Evolutionary conservation across 2,888 invertebrate genomes (phyloP).

Genomic region (Melangyna quadrimaculata): DNA sequence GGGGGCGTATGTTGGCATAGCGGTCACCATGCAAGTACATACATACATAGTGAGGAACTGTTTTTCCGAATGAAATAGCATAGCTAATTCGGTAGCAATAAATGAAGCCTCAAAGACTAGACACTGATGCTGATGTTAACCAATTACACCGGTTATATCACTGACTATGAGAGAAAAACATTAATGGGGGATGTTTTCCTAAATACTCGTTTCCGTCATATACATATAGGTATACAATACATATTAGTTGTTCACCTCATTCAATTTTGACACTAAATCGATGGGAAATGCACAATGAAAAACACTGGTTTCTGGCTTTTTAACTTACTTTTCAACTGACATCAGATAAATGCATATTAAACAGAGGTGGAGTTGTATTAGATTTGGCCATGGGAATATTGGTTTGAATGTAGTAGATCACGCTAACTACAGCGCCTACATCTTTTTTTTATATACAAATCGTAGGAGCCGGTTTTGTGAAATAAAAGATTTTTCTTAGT

Average conservation of each 20-base stretch:
- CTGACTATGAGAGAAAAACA: slow-evolving; percentile 22
- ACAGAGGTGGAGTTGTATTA: neutral
- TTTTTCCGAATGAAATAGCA: slow-evolving; percentile 48
- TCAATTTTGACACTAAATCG: slow-evolving; percentile 62
- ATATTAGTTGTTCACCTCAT: slow-evolving; percentile 48
- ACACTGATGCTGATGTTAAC: slow-evolving; percentile 32
- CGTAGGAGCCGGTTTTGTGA: no score
- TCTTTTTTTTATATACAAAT: no score
- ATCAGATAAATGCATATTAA: slow-evolving; percentile 33
- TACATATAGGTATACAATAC: no score
- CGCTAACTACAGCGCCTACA: no score
- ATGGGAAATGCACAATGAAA: slow-evolving; percentile 61
- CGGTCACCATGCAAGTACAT: neutral
- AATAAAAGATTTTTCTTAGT: no score
- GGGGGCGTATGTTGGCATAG: slow-evolving; percentile 12
- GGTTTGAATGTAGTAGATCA: no score
- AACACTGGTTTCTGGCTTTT: slow-evolving; percentile 33
- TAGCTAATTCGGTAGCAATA: slow-evolving; percentile 46
- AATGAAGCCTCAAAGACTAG: slow-evolving; percentile 30
- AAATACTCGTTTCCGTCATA: slow-evolving; percentile 41
- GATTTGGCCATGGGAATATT: neutral
- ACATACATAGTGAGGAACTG: slow-evolving; percentile 19
- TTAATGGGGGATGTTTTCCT: slow-evolving; percentile 42
- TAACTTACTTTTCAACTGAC: neutral
- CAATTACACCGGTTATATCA: slow-evolving; percentile 39